Conservation (phyloP, 2,113 vertebrate genomes). For the Physeter macrocephalus region DNA sequence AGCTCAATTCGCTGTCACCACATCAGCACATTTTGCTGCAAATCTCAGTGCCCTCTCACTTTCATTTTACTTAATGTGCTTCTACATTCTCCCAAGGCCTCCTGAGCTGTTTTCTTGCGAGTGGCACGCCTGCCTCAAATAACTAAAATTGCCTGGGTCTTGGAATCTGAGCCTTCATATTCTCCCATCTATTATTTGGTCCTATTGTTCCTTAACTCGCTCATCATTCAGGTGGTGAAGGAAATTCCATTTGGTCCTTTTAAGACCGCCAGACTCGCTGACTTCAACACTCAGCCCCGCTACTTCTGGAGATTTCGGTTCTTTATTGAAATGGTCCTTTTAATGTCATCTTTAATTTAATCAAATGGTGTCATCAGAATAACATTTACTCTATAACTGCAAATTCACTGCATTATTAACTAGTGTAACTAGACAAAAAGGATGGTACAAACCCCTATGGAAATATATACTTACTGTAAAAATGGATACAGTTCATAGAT, state of each 20-base stretch:
- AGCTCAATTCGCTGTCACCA: neutral
- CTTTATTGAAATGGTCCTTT: constrained; percentile 80
- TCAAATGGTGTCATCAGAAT: constrained; percentile 83
- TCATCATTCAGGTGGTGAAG: constrained; percentile 49
- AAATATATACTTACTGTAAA: constrained; percentile 83
- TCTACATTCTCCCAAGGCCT: constrained; percentile 31
- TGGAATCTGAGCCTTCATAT: constrained; percentile 18
- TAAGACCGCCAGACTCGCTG: constrained; percentile 45
- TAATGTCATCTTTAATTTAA: constrained; percentile 84
- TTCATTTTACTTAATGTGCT: neutral
- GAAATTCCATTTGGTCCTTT: constrained; percentile 59
- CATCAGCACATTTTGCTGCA: constrained; percentile 56
- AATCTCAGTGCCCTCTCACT: constrained; percentile 40
- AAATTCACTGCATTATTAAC: constrained; percentile 87
- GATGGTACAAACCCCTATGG: constrained; percentile 78
- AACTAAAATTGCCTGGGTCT: constrained; percentile 3
- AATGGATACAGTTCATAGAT: constrained; percentile 83
- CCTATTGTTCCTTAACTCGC: constrained; percentile 56
- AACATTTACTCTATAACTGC: constrained; percentile 82
- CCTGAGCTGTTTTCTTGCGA: neutral
- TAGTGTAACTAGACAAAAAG: constrained; percentile 80
- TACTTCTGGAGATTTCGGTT: constrained; percentile 74
- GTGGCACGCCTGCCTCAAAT: constrained; percentile 35
- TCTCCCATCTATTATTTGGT: constrained; percentile 23
- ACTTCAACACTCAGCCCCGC: constrained; percentile 63